phyloP scores from a whole-genome alignment of 2,113 vertebrate species.

The Diphyllodes magnificus region DNA sequence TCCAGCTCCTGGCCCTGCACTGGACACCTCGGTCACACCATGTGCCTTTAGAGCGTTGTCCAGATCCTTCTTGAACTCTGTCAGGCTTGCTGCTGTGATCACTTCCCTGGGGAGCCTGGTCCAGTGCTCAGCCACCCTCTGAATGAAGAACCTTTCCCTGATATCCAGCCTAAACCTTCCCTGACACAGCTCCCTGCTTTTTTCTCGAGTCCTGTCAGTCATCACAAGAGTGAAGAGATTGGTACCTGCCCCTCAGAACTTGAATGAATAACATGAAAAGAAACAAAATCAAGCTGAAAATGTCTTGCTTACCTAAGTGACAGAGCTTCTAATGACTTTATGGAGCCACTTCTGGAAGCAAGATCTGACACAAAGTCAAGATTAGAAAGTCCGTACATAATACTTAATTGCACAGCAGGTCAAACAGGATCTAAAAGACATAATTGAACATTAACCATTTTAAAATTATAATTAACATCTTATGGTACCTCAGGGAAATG shows the following conservation, averaged over 20 bases:
- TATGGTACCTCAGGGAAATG: background rate
- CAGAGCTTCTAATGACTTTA: background rate
- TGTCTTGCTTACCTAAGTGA: background rate
- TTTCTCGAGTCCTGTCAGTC: fast-evolving
- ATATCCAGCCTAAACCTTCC: background rate
- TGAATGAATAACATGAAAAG: background rate
- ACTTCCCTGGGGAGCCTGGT: background rate
- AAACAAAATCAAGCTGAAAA: background rate
- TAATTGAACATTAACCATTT: background rate
- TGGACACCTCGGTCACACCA: too few species aligned
- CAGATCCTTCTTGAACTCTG: background rate
- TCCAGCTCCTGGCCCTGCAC: background rate
- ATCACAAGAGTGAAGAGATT: background rate
- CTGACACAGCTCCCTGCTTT: background rate
- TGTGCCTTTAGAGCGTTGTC: background rate
- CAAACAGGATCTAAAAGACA: background rate
- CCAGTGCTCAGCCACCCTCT: background rate
- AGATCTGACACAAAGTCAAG: background rate
- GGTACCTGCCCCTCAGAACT: background rate
- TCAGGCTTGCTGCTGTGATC: background rate
- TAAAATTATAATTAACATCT: background rate
- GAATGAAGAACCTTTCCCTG: background rate
- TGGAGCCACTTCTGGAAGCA: background rate
- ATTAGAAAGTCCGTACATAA: background rate
- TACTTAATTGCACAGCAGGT: background rate